These are phyloP conservation scores for Allacma fusca DNA, from an alignment of 2,888 invertebrate species.

Conservation along the genomic window DNA sequence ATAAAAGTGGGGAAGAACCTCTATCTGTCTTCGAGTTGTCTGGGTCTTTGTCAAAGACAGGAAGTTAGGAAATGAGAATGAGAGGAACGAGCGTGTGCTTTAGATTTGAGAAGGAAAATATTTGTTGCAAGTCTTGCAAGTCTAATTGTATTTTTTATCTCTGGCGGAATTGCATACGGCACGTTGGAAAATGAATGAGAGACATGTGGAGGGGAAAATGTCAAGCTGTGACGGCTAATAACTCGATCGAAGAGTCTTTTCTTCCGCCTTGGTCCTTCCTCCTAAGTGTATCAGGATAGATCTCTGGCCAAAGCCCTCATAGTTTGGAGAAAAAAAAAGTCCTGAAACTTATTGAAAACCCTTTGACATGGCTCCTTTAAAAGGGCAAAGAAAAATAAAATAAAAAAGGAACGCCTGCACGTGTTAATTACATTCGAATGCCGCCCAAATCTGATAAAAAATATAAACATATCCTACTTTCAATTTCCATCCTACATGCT, in stretches of 20 bases:
- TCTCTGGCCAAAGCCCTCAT: slow-evolving; percentile 5
- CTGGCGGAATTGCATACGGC: no score
- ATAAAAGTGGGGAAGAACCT: no score
- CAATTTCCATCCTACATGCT: slow-evolving; percentile 22
- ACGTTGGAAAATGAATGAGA: no score
- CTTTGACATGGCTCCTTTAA: neutral
- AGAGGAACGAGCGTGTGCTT: no score
- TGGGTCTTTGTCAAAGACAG: no score
- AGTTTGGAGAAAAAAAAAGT: neutral
- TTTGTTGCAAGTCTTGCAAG: no score
- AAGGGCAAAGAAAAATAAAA: slow-evolving; percentile 19
- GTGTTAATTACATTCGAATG: slow-evolving; percentile 34
- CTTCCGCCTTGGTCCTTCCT: neutral
- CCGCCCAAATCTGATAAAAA: slow-evolving; percentile 33
- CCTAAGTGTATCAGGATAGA: neutral
- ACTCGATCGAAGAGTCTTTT: neutral
- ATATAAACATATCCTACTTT: slow-evolving; percentile 32
- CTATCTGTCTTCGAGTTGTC: no score
- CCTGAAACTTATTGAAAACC: slow-evolving; percentile 10
- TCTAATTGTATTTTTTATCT: no score
- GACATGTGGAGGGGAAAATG: no score
- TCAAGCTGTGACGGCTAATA: neutral
- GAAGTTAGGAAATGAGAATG: no score
- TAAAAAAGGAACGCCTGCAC: slow-evolving; percentile 18
- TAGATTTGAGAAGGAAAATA: no score